A percentile compares a stretch with the other conserved stretches of the same genome.
Conservation (phyloP, 2,113 vertebrate genomes). For the Macaca fascicularis region T2T-MFA8v1.1 NC_088378.1:162816501-162817000, state of each 20-base stretch:
- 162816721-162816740: background rate
- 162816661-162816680: too few relatives aligned
- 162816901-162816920: background rate
- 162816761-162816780: background rate
- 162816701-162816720: background rate
- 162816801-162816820: background rate
- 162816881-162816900: background rate
- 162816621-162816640: too few relatives aligned
- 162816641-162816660: too few relatives aligned
- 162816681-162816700: background rate
- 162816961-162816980: background rate
- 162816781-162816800: background rate
- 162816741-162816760: background rate
- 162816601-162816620: background rate
- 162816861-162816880: background rate
- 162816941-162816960: background rate
- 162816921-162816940: background rate
- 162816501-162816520: background rate
- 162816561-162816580: background rate
- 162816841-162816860: background rate
- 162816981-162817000: background rate
- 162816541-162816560: background rate
- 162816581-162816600: background rate
- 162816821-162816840: background rate
- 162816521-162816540: background rate